Percentiles rank a stretch among this genome's conserved stretches.
Conservation (phyloP, 2,113 vertebrate species). For the Ophthalmolycus amberensis region DNA sequence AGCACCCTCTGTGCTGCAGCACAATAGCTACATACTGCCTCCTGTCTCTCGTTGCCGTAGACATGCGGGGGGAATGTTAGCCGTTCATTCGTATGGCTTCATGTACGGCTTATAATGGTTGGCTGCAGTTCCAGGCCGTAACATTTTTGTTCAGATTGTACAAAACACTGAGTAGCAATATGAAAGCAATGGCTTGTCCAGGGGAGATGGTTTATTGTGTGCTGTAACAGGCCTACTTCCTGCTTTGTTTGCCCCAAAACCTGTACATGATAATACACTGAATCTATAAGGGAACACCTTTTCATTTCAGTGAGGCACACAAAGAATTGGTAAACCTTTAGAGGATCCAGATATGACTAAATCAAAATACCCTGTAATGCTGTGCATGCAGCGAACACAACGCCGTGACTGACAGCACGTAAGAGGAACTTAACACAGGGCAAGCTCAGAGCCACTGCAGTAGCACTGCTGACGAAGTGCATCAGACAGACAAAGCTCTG, state of each 20-base stretch:
- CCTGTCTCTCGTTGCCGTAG: background rate
- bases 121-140: background rate
- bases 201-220: background rate
- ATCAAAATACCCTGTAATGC: background rate
- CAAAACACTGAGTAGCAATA: background rate
- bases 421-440: background rate
- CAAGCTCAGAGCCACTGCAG: background rate
- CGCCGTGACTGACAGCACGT: slow-evolving; percentile 1
- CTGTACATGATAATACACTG: background rate
- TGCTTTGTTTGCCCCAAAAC: background rate
- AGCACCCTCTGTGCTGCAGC: slow-evolving; percentile 4
- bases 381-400: background rate
- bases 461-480: slow-evolving; percentile 28
- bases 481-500: slow-evolving; percentile 41
- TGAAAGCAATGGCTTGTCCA: slow-evolving; percentile 2
- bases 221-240: background rate
- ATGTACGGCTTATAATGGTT: background rate
- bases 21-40: slow-evolving; percentile 5
- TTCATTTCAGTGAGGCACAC: background rate
- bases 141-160: background rate
- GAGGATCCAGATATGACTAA: background rate
- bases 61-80: background rate
- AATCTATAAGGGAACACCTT: background rate
- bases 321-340: background rate
- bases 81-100: slow-evolving; percentile 17